Evolutionary conservation across 2,113 vertebrate species (phyloP).

Genomic region (Perca flavescens): DNA sequence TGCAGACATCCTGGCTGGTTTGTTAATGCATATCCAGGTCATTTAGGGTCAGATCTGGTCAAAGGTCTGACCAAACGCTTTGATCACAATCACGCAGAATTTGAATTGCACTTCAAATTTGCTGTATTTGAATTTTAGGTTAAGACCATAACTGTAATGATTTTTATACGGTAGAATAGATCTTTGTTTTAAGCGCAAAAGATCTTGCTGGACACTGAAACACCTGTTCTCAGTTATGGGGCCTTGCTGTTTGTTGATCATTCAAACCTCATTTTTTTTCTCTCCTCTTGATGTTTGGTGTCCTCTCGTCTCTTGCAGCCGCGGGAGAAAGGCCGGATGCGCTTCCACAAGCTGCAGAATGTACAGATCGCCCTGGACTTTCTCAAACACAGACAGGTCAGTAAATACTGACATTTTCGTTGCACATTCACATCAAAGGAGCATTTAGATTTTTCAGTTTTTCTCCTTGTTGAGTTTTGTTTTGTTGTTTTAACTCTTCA

Average conservation of each 20-base stretch:
- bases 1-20: constrained; percentile 62
- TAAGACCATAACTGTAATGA: constrained; percentile 49
- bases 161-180: not conserved
- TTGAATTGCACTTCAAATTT: constrained; percentile 66
- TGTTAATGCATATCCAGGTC: constrained; percentile 49
- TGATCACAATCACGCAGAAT: constrained; percentile 45
- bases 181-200: constrained; percentile 1
- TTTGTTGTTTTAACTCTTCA: not conserved
- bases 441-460: not conserved
- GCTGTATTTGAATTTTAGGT: constrained; percentile 25
- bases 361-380: constrained; percentile 98
- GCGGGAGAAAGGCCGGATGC: constrained; percentile 96
- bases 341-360: constrained; percentile 98
- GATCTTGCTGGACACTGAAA: constrained; percentile 29
- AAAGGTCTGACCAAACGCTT: constrained; percentile 27
- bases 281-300: constrained; percentile 1
- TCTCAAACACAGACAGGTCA: constrained; percentile 94
- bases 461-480: not conserved
- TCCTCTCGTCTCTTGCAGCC: constrained; percentile 82
- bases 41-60: constrained; percentile 15
- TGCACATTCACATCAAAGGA: not conserved
- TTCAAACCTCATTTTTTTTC: not conserved
- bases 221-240: constrained; percentile 51
- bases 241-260: constrained; percentile 16
- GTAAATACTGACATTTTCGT: not conserved